Conservation (phyloP, 2,113 vertebrate genomes). For the Aegithalos caudatus region DNA sequence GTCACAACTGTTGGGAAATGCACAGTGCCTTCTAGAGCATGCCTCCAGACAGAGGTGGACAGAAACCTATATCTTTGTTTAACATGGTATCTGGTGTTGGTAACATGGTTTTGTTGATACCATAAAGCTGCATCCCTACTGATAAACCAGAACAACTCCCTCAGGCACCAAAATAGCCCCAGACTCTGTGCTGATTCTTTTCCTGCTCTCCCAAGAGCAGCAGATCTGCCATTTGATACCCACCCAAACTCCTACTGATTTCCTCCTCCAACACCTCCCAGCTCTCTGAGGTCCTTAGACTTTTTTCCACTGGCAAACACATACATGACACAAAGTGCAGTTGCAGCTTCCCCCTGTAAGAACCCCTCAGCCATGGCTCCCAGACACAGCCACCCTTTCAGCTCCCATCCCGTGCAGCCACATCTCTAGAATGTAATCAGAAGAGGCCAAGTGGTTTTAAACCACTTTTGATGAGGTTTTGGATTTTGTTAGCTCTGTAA, state of each 20-base stretch:
- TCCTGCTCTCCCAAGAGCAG: not conserved
- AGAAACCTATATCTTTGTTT: not conserved
- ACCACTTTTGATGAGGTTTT: not conserved
- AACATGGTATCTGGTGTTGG: not conserved
- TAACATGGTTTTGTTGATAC: not conserved
- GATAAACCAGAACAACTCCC: not conserved
- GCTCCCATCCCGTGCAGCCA: fast-evolving
- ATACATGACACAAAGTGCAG: fast-evolving
- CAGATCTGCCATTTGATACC: not conserved
- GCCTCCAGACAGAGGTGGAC: not conserved
- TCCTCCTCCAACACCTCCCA: not conserved
- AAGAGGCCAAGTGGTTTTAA: not conserved
- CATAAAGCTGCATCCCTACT: not conserved
- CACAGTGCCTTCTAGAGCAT: not conserved
- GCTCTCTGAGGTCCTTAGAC: not conserved
- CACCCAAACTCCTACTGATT: not conserved
- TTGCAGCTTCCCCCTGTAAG: not conserved
- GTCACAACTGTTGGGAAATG: not conserved
- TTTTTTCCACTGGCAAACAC: not conserved
- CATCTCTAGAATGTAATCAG: not conserved
- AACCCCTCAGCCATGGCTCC: not conserved
- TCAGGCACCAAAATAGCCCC: not conserved
- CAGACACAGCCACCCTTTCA: not conserved
- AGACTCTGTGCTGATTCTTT: not conserved
- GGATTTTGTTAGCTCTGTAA: not conserved